Percentiles rank a stretch among this genome's conserved stretches.
Evolutionary conservation across 2,797 vertebrate species (phyloP).

Genomic region (Alouatta caraya): DNA sequence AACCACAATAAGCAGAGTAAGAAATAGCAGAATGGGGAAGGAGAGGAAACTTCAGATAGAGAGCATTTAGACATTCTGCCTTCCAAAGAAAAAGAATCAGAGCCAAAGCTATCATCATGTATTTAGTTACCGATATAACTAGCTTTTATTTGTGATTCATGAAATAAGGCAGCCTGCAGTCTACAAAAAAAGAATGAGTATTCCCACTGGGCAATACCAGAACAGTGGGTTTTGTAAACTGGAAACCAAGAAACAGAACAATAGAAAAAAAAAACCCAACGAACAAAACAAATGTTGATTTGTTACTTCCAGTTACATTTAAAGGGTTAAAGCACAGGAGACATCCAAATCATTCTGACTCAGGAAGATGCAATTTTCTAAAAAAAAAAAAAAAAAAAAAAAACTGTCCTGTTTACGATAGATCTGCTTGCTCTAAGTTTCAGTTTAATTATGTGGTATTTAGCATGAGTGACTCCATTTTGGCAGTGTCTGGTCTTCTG

Average conservation of each 20-base stretch:
- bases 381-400: neutral
- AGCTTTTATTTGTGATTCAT: neutral
- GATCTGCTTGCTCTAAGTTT: neutral
- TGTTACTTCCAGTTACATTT: neutral
- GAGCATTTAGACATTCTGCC: neutral
- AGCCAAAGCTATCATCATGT: neutral
- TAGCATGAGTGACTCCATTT: neutral
- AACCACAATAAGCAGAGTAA: neutral
- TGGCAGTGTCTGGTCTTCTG: neutral
- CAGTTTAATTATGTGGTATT: neutral
- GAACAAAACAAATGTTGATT: neutral
- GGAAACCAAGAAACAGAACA: neutral
- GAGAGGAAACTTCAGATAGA: accelerated
- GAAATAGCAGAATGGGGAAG: neutral
- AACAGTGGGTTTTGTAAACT: neutral
- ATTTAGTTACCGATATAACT: neutral
- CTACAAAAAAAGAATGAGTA: neutral
- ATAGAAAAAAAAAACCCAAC: neutral
- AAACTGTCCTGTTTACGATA: neutral
- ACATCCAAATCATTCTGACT: neutral
- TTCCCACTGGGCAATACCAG: neutral
- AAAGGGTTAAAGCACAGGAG: neutral
- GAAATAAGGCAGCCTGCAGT: neutral
- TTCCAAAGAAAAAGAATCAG: neutral
- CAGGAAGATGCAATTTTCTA: neutral